phyloP scores from a whole-genome alignment of 2,797 vertebrate species.

The Melopsittacus undulatus region DNA sequence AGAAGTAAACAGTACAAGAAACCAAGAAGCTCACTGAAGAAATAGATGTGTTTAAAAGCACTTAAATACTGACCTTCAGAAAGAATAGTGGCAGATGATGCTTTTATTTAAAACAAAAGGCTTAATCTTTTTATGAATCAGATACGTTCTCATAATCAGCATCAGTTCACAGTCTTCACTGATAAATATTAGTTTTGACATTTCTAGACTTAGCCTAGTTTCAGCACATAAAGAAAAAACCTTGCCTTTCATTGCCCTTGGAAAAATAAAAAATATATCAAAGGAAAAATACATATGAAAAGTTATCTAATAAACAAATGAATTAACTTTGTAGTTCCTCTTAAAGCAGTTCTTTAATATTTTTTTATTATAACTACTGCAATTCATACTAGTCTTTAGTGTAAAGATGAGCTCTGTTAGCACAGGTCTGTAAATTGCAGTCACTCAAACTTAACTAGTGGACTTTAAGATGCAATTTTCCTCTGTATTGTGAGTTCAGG shows the following conservation, averaged over 20 bases:
- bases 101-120: slow-evolving; percentile 58
- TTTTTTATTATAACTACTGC: neutral
- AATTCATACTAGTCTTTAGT: neutral
- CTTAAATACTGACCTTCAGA: slow-evolving; percentile 58
- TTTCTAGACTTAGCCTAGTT: slow-evolving; percentile 50
- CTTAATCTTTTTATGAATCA: slow-evolving; percentile 57
- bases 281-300: neutral
- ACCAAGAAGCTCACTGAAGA: slow-evolving; percentile 8
- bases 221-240: slow-evolving; percentile 16
- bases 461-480: neutral
- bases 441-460: neutral
- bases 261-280: slow-evolving; percentile 34
- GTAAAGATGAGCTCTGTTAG: neutral
- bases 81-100: slow-evolving; percentile 34
- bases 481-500: neutral
- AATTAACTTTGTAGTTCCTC: neutral
- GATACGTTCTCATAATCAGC: slow-evolving; percentile 54
- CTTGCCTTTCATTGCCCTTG: slow-evolving; percentile 10
- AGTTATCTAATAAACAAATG: slow-evolving; percentile 15
- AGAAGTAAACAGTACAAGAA: slow-evolving; percentile 21
- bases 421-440: neutral
- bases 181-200: slow-evolving; percentile 63
- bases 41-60: neutral
- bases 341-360: neutral
- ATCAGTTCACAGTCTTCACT: slow-evolving; percentile 34